phyloP scores from a whole-genome alignment of 2,113 vertebrate genomes.

The Noctilio leporinus region DNA sequence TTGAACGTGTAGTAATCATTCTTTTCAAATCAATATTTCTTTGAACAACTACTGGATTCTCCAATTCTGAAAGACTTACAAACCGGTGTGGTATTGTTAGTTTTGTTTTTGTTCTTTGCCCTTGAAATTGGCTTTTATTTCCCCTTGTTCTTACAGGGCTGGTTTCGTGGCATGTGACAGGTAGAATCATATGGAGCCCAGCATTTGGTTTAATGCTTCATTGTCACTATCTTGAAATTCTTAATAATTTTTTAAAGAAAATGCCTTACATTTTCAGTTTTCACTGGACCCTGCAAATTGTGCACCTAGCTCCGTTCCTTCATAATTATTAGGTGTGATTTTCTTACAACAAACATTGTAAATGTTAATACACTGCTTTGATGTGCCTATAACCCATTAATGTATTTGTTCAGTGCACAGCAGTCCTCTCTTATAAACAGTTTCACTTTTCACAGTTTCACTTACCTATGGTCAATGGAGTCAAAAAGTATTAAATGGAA shows the following conservation, averaged over 20 bases:
- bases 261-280: background rate
- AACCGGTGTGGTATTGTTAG: background rate
- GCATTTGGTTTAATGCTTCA: background rate
- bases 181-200: background rate
- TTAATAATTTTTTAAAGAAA: background rate
- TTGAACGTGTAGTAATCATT: background rate
- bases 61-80: background rate
- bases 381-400: background rate
- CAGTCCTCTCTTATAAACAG: fast-evolving
- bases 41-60: background rate
- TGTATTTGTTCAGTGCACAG: background rate
- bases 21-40: background rate
- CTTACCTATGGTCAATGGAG: background rate
- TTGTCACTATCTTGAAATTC: background rate
- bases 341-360: background rate
- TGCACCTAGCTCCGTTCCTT: background rate
- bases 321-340: background rate
- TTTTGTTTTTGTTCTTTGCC: background rate
- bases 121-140: background rate
- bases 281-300: background rate
- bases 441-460: background rate
- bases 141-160: background rate
- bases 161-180: background rate
- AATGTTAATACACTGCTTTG: background rate
- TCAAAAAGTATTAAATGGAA: background rate